A percentile compares a stretch with the other conserved stretches of the same genome.
phyloP scores from a whole-genome alignment of 2,888 invertebrate genomes.

The Drosophila dives region DNA sequence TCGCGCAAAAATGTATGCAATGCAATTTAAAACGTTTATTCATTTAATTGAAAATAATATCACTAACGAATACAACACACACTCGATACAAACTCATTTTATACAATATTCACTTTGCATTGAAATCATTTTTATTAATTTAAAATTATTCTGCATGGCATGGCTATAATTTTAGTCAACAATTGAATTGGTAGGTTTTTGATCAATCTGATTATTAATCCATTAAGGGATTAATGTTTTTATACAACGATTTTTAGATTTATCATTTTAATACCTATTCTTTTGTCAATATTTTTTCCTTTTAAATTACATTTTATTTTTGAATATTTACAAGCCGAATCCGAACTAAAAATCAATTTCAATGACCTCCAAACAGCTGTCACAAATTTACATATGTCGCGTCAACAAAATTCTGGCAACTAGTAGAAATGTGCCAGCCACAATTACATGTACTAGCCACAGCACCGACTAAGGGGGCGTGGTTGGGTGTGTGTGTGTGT shows the following conservation, averaged over 20 bases:
- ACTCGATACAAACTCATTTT: not conserved
- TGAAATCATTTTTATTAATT: not conserved
- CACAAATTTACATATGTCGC: slow-evolving; percentile 72
- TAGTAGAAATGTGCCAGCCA: slow-evolving; percentile 38
- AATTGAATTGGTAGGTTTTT: not conserved
- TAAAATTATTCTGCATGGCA: not conserved
- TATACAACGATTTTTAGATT: not conserved
- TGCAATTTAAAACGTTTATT: not conserved
- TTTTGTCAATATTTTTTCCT: slow-evolving; percentile 1
- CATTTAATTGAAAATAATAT: slow-evolving; percentile 1
- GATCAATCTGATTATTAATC: not conserved
- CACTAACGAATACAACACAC: not conserved
- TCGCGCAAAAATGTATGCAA: not conserved
- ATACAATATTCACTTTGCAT: not conserved
- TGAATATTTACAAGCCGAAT: not conserved
- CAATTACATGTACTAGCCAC: slow-evolving; percentile 44
- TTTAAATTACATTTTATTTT: slow-evolving; percentile 2
- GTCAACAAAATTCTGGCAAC: slow-evolving; percentile 36
- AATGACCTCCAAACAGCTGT: slow-evolving; percentile 66
- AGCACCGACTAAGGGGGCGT: slow-evolving; percentile 55
- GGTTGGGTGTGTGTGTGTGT: slow-evolving; percentile 19
- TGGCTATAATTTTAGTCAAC: not conserved
- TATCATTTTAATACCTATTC: not conserved
- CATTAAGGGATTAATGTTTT: not conserved
- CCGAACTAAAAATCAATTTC: slow-evolving; percentile 60